These are phyloP conservation scores for Lytechinus pictus DNA, from an alignment of 35 echinoderm and acorn worm genomes.

Conservation along the genomic window DNA sequence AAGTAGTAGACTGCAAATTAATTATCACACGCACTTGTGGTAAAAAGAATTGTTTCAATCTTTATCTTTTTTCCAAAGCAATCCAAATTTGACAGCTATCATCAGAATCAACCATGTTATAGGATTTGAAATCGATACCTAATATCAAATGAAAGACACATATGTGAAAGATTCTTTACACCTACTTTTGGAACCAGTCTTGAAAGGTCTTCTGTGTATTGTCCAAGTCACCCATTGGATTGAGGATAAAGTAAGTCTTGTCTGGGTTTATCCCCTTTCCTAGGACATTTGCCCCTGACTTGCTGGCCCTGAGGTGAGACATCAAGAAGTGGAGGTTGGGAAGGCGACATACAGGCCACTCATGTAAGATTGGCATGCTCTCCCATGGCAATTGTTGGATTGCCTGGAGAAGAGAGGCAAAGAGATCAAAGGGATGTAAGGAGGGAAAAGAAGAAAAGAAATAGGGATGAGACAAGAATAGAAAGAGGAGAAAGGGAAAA, in stretches of 20 bases:
- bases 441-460: neutral
- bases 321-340: conserved; percentile 87
- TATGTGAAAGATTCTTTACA: neutral
- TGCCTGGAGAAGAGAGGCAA: conserved; percentile 63
- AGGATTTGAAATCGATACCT: too few relatives aligned
- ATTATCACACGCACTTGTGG: too few relatives aligned
- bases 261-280: conserved; percentile 60
- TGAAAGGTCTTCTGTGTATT: conserved; percentile 96
- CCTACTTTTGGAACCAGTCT: conserved; percentile 99
- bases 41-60: neutral
- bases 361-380: conserved; percentile 71
- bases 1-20: too few relatives aligned
- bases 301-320: conserved; percentile 62
- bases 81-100: neutral
- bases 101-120: too few relatives aligned
- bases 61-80: neutral
- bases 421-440: neutral
- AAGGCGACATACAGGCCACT: conserved; percentile 74
- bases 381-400: conserved; percentile 96
- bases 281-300: conserved; percentile 39
- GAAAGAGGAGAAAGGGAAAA: too few relatives aligned
- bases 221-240: conserved; percentile 86
- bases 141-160: too few relatives aligned
- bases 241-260: conserved; percentile 85
- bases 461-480: neutral